A percentile compares a stretch with the other conserved stretches of the same genome.
These are phyloP conservation scores for Acrocephalus arundinaceus DNA, from an alignment of 2,113 vertebrate species.

Conservation along the genomic window DNA sequence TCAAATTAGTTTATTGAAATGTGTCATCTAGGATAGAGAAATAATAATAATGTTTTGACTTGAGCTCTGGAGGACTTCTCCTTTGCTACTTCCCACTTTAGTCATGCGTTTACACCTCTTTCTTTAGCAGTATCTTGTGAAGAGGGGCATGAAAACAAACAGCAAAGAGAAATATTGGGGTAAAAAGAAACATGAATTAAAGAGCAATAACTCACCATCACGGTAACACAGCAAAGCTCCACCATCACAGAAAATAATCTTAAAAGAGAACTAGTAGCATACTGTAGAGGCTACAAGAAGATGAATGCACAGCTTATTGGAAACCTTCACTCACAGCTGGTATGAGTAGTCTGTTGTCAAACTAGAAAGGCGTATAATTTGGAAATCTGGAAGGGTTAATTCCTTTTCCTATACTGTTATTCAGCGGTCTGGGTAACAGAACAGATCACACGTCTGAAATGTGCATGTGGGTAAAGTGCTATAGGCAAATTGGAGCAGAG, in stretches of 20 bases:
- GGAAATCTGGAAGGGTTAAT: constrained; percentile 13
- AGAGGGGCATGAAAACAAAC: not conserved
- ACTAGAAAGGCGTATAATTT: not conserved
- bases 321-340: not conserved
- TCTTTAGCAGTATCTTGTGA: not conserved
- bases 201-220: not conserved
- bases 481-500: not conserved
- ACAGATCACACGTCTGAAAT: not conserved
- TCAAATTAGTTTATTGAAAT: not conserved
- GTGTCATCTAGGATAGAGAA: not conserved
- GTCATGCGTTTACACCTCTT: not conserved
- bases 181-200: not conserved
- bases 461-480: not conserved
- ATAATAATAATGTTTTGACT: not conserved
- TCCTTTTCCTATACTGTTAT: not conserved
- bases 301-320: not conserved
- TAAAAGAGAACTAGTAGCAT: not conserved
- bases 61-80: not conserved
- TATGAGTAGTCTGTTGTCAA: not conserved
- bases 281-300: not conserved
- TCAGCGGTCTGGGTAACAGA: not conserved
- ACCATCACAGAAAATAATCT: not conserved
- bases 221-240: not conserved
- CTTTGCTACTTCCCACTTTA: not conserved
- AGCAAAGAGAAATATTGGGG: not conserved